A percentile compares a stretch with the other conserved stretches of the same genome.
These are phyloP conservation scores for Macroglossus sobrinus DNA, from an alignment of 2,113 vertebrate species.

Conservation along the genomic window DNA sequence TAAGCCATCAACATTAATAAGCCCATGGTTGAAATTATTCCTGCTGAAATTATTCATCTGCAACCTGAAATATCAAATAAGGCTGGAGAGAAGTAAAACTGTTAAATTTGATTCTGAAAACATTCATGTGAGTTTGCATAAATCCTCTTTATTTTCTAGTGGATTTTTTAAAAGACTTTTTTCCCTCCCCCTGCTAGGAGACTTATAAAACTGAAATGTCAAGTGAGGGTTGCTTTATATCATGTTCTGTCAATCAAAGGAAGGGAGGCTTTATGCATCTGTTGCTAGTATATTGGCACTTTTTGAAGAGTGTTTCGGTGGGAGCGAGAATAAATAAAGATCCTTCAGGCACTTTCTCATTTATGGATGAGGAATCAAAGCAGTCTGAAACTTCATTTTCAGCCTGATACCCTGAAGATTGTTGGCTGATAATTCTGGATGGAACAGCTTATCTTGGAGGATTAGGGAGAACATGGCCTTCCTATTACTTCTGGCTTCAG, in stretches of 20 bases:
- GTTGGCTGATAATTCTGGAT: slow-evolving; percentile 91
- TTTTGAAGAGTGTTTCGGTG: slow-evolving; percentile 90
- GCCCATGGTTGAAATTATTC: slow-evolving; percentile 60
- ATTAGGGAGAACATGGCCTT: slow-evolving; percentile 90
- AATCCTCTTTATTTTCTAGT: slow-evolving; percentile 81
- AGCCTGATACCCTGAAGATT: slow-evolving; percentile 91
- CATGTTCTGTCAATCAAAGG: slow-evolving; percentile 89
- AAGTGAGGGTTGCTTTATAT: slow-evolving; percentile 90
- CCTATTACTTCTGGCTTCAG: slow-evolving; percentile 88
- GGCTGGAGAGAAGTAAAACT: slow-evolving; percentile 67
- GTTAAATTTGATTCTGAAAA: slow-evolving; percentile 75
- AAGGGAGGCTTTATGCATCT: slow-evolving; percentile 87
- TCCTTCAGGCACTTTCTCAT: slow-evolving; percentile 92
- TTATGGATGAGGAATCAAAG: slow-evolving; percentile 92
- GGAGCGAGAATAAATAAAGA: slow-evolving; percentile 90
- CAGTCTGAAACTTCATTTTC: slow-evolving; percentile 92
- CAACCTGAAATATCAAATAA: slow-evolving; percentile 64
- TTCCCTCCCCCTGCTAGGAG: slow-evolving; percentile 74
- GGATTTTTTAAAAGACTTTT: slow-evolving; percentile 75
- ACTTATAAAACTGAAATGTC: slow-evolving; percentile 90
- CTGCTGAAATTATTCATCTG: slow-evolving; percentile 71
- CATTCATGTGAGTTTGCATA: slow-evolving; percentile 79
- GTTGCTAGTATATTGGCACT: slow-evolving; percentile 91
- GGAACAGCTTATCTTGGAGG: slow-evolving; percentile 90
- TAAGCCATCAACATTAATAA: slow-evolving; percentile 76